These are phyloP conservation scores for Conopomorpha cramerella DNA, from an alignment of 1,140 invertebrate species.

Conservation along the genomic window DNA sequence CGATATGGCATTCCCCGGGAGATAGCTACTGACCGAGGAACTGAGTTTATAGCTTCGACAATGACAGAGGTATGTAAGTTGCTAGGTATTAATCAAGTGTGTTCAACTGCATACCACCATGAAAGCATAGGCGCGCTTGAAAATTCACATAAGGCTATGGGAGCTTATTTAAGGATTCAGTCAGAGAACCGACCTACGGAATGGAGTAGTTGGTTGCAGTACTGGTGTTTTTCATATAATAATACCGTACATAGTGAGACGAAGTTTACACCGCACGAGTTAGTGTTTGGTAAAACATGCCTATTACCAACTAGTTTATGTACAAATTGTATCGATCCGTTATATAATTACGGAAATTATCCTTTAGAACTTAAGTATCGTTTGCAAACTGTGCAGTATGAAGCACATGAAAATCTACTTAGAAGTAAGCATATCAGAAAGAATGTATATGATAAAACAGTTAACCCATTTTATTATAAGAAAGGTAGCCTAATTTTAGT, in stretches of 20 bases:
- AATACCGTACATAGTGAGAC: background rate
- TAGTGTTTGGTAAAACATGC: slow-evolving; percentile 1
- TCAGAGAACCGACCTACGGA: background rate
- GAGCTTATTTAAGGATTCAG: background rate
- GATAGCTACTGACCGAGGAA: background rate
- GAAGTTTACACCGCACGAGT: background rate
- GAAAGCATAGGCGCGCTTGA: background rate
- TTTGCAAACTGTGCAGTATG: background rate
- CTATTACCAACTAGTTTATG: background rate
- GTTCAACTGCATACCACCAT: slow-evolving; percentile 1
- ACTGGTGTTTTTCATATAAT: slow-evolving; percentile 1
- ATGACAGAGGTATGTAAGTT: slow-evolving; percentile 1
- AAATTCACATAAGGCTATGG: background rate
- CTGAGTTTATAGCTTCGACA: slow-evolving; percentile 1
- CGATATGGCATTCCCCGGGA: background rate
- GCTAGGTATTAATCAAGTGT: background rate
- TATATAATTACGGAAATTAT: background rate
- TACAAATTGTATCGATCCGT: background rate
- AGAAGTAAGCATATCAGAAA: background rate
- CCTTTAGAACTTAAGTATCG: slow-evolving; percentile 1
- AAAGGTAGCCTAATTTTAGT: background rate
- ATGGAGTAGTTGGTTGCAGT: slow-evolving; percentile 1
- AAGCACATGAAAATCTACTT: background rate
- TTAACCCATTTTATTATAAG: background rate
- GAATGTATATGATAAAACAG: background rate